Evolutionary conservation across 2,797 vertebrate species (phyloP).

Genomic region (Chaetodon trifasciatus): DNA sequence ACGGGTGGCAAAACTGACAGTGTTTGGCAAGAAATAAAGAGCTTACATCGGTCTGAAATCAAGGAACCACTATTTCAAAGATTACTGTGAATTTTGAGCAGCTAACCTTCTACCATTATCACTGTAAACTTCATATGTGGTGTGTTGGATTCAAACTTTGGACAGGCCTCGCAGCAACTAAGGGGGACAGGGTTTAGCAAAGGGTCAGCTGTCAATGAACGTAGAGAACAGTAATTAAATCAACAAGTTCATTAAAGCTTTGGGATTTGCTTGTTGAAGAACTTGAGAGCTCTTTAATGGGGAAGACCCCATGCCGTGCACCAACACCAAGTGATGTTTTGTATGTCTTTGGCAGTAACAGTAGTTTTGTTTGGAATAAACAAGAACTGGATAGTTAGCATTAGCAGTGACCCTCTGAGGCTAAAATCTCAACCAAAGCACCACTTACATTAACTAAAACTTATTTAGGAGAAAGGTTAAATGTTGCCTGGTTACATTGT

Average conservation of each 20-base stretch:
- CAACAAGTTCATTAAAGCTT: conserved; percentile 31
- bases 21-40: not conserved
- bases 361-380: conserved; percentile 22
- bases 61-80: not conserved
- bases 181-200: not conserved
- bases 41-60: not conserved
- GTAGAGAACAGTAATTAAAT: conserved; percentile 3
- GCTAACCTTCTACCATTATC: not conserved
- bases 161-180: conserved; percentile 24
- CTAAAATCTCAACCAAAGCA: conserved; percentile 27
- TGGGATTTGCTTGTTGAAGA: conserved; percentile 17
- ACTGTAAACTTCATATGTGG: not conserved
- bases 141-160: conserved; percentile 4
- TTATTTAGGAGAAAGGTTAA: conserved; percentile 2
- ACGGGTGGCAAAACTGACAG: not conserved
- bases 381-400: conserved; percentile 20
- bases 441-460: conserved; percentile 30
- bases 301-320: conserved; percentile 21
- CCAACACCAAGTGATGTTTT: conserved; percentile 19
- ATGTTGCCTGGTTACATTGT: conserved; percentile 55
- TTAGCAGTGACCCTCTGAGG: conserved; percentile 31
- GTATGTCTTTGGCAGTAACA: conserved; percentile 21
- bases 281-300: conserved; percentile 6
- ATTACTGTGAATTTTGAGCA: no score
- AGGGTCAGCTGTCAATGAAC: not conserved